Conservation (phyloP, 2,797 vertebrate species). For the Coreius guichenoti region DNA sequence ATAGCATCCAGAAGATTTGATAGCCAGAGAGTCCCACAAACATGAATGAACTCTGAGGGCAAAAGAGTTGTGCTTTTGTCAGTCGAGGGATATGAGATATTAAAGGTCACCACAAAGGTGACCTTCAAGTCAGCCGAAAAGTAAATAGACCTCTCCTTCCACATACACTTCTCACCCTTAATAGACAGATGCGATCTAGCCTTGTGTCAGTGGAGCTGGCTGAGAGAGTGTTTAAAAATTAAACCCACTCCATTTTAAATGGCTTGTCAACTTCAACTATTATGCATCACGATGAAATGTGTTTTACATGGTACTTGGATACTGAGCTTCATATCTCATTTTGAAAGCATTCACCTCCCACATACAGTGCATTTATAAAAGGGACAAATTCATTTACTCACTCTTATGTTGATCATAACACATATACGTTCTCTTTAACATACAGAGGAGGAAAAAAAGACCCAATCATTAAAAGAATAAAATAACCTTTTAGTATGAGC, state of each 20-base stretch:
- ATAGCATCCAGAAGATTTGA: neutral
- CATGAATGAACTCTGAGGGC: slow-evolving; percentile 23
- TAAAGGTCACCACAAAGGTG: slow-evolving; percentile 17
- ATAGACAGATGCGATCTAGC: neutral
- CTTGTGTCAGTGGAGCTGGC: neutral
- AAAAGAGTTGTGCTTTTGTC: slow-evolving; percentile 33
- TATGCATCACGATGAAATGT: slow-evolving; percentile 2
- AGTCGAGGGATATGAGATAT: slow-evolving; percentile 33
- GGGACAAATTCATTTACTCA: neutral
- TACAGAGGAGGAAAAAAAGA: too few species aligned
- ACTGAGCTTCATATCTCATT: neutral
- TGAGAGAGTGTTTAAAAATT: slow-evolving; percentile 40
- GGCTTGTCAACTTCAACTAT: slow-evolving; percentile 6
- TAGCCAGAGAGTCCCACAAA: neutral
- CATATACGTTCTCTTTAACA: neutral
- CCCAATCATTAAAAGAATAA: too few species aligned
- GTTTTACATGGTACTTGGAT: slow-evolving; percentile 23
- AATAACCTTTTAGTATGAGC: too few species aligned
- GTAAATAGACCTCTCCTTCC: slow-evolving; percentile 4
- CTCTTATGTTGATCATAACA: neutral
- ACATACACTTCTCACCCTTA: slow-evolving; percentile 14
- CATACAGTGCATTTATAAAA: slow-evolving; percentile 2
- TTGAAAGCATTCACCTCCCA: neutral
- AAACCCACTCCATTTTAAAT: slow-evolving; percentile 37
- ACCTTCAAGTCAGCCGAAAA: slow-evolving; percentile 27